These are phyloP conservation scores for Percina caprodes DNA, from an alignment of 2,113 vertebrate genomes.

Conservation along the genomic window DNA sequence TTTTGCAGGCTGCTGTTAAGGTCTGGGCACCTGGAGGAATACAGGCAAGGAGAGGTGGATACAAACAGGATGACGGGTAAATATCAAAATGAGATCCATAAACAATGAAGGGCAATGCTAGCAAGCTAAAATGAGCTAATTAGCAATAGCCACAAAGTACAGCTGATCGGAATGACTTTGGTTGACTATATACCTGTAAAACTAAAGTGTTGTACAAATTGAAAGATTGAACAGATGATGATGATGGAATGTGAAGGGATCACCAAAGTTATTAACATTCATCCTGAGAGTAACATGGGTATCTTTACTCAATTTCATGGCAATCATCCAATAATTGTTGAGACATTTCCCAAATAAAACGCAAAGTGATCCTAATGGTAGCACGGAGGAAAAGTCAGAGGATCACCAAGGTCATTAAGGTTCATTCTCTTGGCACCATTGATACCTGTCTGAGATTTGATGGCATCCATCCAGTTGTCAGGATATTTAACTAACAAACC, in stretches of 20 bases:
- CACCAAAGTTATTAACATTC: not conserved
- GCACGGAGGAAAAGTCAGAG: not conserved
- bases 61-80: slow-evolving; percentile 9
- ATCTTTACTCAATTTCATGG: not conserved
- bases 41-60: not conserved
- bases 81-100: not conserved
- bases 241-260: not conserved
- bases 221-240: not conserved
- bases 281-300: not conserved
- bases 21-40: slow-evolving; percentile 21
- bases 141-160: not conserved
- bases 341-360: not conserved
- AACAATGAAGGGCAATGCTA: slow-evolving; percentile 6
- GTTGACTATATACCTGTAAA: too few species aligned
- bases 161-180: not conserved
- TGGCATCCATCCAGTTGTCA: not conserved
- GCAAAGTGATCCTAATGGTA: not conserved
- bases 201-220: not conserved
- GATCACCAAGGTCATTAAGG: not conserved
- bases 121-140: not conserved
- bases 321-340: not conserved
- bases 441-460: not conserved
- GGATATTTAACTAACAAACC: too few species aligned
- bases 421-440: not conserved
- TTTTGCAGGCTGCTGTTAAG: slow-evolving; percentile 27